Percentiles rank a stretch among this genome's conserved stretches.
Conservation (phyloP, 2,113 vertebrate genomes). For the Oreocharis arfaki region DNA sequence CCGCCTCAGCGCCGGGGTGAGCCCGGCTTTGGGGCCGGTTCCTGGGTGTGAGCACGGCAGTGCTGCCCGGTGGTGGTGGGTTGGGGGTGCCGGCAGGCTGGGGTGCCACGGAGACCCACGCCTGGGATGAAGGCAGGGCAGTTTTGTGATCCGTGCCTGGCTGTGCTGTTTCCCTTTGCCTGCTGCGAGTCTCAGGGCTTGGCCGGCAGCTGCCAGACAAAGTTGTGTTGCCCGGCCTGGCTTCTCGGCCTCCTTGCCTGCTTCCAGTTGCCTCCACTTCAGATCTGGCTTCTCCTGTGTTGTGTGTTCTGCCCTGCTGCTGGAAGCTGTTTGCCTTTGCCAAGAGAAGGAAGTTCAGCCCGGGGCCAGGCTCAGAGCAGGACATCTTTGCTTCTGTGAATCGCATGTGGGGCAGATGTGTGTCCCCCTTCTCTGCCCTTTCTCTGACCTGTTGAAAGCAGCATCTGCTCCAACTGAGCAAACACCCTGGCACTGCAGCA, state of each 20-base stretch:
- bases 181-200: neutral
- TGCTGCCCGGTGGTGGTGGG: neutral
- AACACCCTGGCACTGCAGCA: neutral
- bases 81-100: neutral
- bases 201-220: neutral
- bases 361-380: neutral
- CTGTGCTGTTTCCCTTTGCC: neutral
- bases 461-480: neutral
- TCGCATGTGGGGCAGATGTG: neutral
- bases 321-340: neutral
- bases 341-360: neutral
- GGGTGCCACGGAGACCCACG: neutral
- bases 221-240: neutral
- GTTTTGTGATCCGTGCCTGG: neutral
- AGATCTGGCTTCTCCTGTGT: neutral
- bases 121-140: neutral
- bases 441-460: neutral
- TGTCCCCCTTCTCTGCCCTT: neutral
- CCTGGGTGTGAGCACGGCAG: neutral
- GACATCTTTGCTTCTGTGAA: neutral
- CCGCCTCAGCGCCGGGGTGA: neutral
- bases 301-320: neutral
- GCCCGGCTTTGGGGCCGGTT: neutral
- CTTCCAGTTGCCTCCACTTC: accelerated
- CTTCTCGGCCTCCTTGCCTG: neutral